Evolutionary conservation across 2,888 invertebrate genomes (phyloP).

Genomic region (Sminthurinus aureus): DNA sequence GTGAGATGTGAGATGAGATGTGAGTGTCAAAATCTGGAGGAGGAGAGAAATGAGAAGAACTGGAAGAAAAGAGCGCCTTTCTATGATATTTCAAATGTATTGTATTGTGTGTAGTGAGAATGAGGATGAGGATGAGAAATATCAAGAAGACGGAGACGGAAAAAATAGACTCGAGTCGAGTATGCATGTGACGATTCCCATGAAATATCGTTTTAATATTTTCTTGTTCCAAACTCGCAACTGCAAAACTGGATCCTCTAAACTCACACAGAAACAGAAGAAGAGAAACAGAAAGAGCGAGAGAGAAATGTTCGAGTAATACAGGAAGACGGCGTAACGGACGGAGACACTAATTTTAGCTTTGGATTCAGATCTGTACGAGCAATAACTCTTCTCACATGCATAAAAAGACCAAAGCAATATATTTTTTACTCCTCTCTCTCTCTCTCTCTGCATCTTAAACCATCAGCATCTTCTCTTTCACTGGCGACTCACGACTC

Average conservation of each 20-base stretch:
- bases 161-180: constrained; percentile 22
- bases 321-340: constrained; percentile 45
- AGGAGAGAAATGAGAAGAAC: neutral
- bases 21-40: neutral
- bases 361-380: constrained; percentile 51
- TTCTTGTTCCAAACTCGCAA: constrained; percentile 38
- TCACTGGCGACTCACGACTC: neutral
- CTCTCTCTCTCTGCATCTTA: constrained; percentile 4
- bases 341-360: constrained; percentile 58
- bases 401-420: constrained; percentile 30
- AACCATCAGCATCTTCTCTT: neutral
- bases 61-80: too few species aligned
- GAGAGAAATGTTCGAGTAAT: neutral
- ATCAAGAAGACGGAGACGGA: constrained; percentile 30
- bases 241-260: too few species aligned
- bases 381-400: constrained; percentile 53
- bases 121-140: constrained; percentile 8
- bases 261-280: neutral
- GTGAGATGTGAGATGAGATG: constrained; percentile 11
- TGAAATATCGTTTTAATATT: constrained; percentile 61
- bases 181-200: constrained; percentile 58
- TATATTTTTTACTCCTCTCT: constrained; percentile 28
- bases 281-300: neutral
- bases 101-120: neutral
- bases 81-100: too few species aligned